These are phyloP conservation scores for Oryzias woworae DNA, from an alignment of 2,113 vertebrate species.

Conservation along the genomic window DNA sequence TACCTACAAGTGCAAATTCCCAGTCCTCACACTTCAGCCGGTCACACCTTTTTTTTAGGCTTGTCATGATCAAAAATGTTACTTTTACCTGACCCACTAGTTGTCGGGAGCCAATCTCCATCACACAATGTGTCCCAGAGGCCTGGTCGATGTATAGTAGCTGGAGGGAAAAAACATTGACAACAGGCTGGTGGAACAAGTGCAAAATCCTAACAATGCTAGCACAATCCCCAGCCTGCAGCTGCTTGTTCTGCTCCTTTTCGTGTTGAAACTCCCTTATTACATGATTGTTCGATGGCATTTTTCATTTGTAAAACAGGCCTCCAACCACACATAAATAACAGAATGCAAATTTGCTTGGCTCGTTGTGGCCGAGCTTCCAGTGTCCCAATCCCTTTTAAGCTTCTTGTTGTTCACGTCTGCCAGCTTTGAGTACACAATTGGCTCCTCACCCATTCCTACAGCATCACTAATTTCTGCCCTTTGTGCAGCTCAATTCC, in stretches of 20 bases:
- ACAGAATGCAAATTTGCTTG: slow-evolving; percentile 67
- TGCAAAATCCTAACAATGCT: slow-evolving; percentile 46
- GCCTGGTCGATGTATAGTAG: slow-evolving; percentile 35
- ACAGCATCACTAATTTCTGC: slow-evolving; percentile 73
- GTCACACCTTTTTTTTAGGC: slow-evolving; percentile 18
- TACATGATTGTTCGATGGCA: slow-evolving; percentile 60
- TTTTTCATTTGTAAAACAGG: slow-evolving; percentile 61
- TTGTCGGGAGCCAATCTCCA: slow-evolving; percentile 13
- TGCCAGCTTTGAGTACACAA: slow-evolving; percentile 74
- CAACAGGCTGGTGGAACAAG: slow-evolving; percentile 47
- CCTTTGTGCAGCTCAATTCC: slow-evolving; percentile 72
- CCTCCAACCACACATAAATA: slow-evolving; percentile 64
- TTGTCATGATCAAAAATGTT: slow-evolving; percentile 20
- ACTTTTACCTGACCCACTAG: slow-evolving; percentile 28
- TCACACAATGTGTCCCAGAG: slow-evolving; percentile 37
- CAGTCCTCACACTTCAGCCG: slow-evolving; percentile 1
- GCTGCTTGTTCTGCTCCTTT: slow-evolving; percentile 45
- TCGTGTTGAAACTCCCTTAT: slow-evolving; percentile 60
- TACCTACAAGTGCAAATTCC: not conserved
- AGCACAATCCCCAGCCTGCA: slow-evolving; percentile 53
- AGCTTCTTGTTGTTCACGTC: slow-evolving; percentile 73
- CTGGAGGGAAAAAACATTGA: slow-evolving; percentile 37
- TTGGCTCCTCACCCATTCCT: slow-evolving; percentile 67
- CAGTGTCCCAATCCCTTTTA: slow-evolving; percentile 71
- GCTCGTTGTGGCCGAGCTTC: slow-evolving; percentile 57